A percentile compares a stretch with the other conserved stretches of the same genome.
These are phyloP conservation scores for Strix aluco DNA, from an alignment of 2,113 vertebrate species.

Conservation along the genomic window DNA sequence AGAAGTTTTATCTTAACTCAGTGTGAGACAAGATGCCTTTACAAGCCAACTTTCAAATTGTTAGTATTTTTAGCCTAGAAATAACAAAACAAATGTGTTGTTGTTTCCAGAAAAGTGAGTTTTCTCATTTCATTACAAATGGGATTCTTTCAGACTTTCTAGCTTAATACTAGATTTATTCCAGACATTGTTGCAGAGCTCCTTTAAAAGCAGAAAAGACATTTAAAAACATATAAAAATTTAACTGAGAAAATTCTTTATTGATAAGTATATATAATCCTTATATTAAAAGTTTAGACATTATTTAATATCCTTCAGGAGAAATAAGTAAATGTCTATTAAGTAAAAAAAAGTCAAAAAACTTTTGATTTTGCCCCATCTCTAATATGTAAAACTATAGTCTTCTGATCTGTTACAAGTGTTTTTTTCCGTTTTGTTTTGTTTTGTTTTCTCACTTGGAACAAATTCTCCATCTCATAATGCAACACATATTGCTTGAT, in stretches of 20 bases:
- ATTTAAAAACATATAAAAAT: background rate
- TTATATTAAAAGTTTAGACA: background rate
- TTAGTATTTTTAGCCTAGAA: background rate
- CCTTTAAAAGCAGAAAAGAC: background rate
- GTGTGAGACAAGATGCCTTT: background rate
- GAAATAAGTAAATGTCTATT: background rate
- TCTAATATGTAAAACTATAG: background rate
- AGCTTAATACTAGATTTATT: background rate
- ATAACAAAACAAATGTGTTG: background rate
- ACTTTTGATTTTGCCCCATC: background rate
- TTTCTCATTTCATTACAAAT: background rate
- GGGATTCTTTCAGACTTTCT: background rate
- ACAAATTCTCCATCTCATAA: background rate
- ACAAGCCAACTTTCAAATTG: background rate
- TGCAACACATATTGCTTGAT: background rate
- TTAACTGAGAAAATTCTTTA: background rate
- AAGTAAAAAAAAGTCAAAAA: background rate
- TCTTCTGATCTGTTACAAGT: background rate
- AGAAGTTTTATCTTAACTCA: background rate
- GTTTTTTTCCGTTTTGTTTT: background rate
- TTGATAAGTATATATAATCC: background rate
- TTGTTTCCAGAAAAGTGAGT: background rate
- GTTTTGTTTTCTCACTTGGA: background rate
- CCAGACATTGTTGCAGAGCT: background rate
- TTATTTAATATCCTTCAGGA: background rate